These are phyloP conservation scores for Tetragnatha versicolor DNA, from an alignment of 1,140 invertebrate genomes.

Conservation along the genomic window DNA sequence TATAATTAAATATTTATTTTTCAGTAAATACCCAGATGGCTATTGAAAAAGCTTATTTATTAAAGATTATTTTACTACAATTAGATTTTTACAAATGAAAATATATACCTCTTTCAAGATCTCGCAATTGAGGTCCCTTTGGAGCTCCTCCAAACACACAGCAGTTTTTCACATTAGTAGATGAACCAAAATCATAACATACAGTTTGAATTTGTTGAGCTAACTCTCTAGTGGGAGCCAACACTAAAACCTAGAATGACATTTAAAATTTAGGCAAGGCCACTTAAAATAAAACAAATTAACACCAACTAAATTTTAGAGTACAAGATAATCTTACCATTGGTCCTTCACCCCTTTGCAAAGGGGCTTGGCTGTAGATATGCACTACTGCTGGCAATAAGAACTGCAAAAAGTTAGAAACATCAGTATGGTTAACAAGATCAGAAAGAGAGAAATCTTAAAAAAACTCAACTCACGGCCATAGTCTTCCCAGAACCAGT, in stretches of 20 bases:
- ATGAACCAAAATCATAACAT: slow-evolving; percentile 86
- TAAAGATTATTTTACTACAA: too few relatives aligned
- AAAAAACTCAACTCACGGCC: slow-evolving; percentile 62
- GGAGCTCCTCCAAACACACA: slow-evolving; percentile 97
- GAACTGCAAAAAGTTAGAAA: slow-evolving; percentile 78
- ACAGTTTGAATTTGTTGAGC: slow-evolving; percentile 96
- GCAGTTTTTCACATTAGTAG: slow-evolving; percentile 80
- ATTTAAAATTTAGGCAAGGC: not conserved
- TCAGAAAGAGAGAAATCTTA: not conserved
- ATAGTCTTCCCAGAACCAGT: slow-evolving; percentile 90
- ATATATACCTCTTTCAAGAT: slow-evolving; percentile 71
- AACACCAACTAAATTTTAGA: not conserved
- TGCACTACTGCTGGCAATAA: slow-evolving; percentile 82
- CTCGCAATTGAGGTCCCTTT: slow-evolving; percentile 86
- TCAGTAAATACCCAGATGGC: too few relatives aligned
- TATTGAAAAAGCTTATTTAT: too few relatives aligned
- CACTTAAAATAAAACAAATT: not conserved
- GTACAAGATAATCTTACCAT: slow-evolving; percentile 71
- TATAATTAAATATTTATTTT: too few relatives aligned
- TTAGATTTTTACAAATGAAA: too few relatives aligned
- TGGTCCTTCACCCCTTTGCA: slow-evolving; percentile 86
- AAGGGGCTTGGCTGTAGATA: slow-evolving; percentile 84
- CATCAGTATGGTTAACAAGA: not conserved
- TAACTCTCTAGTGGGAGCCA: slow-evolving; percentile 93
- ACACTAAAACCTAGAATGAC: slow-evolving; percentile 70